Conservation (phyloP, 2,888 invertebrate genomes). For the Leptinotarsa haldemani region DNA sequence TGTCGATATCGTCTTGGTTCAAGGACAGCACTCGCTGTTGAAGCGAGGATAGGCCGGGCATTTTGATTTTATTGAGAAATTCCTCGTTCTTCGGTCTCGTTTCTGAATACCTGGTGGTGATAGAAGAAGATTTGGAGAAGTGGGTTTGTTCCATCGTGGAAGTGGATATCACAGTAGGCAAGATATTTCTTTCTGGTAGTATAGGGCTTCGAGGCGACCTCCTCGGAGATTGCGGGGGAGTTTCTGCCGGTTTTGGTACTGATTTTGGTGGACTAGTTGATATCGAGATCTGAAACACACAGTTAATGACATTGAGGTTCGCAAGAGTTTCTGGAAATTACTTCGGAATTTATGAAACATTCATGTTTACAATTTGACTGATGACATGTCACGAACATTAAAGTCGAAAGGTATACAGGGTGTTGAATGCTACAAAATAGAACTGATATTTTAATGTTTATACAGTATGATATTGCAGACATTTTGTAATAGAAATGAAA, state of each 20-base stretch:
- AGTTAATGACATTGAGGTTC: neutral
- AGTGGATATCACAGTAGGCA: constrained; percentile 48
- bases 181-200: constrained; percentile 26
- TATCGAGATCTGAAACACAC: constrained; percentile 40
- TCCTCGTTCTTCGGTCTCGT: constrained; percentile 51
- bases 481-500: no score
- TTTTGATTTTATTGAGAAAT: constrained; percentile 62
- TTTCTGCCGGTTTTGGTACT: constrained; percentile 23
- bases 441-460: no score
- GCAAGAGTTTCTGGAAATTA: constrained; percentile 20
- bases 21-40: constrained; percentile 69
- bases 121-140: constrained; percentile 34
- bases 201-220: constrained; percentile 40
- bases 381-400: constrained; percentile 13
- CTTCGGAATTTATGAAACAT: constrained; percentile 5
- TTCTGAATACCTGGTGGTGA: constrained; percentile 41
- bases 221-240: constrained; percentile 46
- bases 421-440: neutral
- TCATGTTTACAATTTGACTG: neutral
- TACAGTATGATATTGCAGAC: no score
- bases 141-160: constrained; percentile 39
- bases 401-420: neutral
- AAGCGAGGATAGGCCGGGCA: constrained; percentile 68
- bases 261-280: constrained; percentile 39
- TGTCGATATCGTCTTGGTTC: constrained; percentile 59